A percentile compares a stretch with the other conserved stretches of the same genome.
These are phyloP conservation scores for Lacanobia wlatinum DNA, from an alignment of 2,888 invertebrate species.

Conservation along the genomic window DNA sequence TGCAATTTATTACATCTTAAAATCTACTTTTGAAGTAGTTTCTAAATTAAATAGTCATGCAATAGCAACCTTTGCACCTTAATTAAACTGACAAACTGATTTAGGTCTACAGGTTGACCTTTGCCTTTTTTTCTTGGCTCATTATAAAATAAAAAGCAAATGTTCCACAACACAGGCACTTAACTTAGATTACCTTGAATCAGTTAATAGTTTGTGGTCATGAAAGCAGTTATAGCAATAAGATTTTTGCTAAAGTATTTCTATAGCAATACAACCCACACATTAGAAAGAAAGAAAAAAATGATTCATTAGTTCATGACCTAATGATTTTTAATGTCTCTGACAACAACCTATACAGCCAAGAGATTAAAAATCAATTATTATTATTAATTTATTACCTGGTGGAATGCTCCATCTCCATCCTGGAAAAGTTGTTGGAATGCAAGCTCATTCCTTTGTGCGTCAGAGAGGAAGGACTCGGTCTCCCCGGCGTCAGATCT, in stretches of 20 bases:
- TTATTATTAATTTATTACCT: constrained; percentile 71
- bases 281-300: constrained; percentile 31
- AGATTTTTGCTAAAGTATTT: constrained; percentile 6
- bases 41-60: not conserved
- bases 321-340: not conserved
- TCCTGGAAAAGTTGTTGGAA: constrained; percentile 84
- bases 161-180: constrained; percentile 10
- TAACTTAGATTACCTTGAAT: constrained; percentile 32
- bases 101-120: constrained; percentile 11
- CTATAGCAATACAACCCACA: constrained; percentile 17
- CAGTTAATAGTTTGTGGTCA: constrained; percentile 20
- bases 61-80: not conserved
- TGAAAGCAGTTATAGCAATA: constrained; percentile 28
- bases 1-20: not conserved
- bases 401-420: constrained; percentile 80
- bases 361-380: constrained; percentile 36
- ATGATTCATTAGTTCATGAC: not conserved
- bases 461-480: constrained; percentile 84
- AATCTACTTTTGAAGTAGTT: not conserved
- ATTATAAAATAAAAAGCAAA: constrained; percentile 4
- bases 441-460: constrained; percentile 86
- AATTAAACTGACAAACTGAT: not conserved
- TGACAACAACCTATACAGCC: not conserved
- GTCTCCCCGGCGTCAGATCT: constrained; percentile 82
- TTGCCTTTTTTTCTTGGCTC: constrained; percentile 1